A percentile compares a stretch with the other conserved stretches of the same genome.
Conservation (phyloP, 1,140 invertebrate genomes). For the Penaeus chinensis region DNA sequence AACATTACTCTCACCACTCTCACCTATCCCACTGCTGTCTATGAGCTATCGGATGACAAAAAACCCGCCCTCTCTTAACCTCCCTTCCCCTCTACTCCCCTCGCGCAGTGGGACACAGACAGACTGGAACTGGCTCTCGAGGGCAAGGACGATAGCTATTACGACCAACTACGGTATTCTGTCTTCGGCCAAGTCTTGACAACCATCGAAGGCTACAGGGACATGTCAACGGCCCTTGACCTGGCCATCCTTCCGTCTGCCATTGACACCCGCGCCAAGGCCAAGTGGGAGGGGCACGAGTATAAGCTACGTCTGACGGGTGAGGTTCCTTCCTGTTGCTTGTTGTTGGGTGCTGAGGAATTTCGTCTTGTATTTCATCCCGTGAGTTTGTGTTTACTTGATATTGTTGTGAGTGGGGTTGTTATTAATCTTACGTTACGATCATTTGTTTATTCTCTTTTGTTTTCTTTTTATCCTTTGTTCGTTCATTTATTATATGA, state of each 20-base stretch:
- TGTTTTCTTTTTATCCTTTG: too few species aligned
- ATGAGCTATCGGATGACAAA: too few species aligned
- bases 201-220: constrained; percentile 63
- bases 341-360: background rate
- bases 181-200: constrained; percentile 62
- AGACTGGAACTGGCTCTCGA: constrained; percentile 60
- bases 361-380: background rate
- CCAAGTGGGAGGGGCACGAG: constrained; percentile 56
- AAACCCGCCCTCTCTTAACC: too few species aligned
- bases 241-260: constrained; percentile 23
- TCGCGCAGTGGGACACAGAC: constrained; percentile 56
- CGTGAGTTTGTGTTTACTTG: background rate
- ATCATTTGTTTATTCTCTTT: too few species aligned
- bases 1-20: too few species aligned
- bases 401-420: too few species aligned
- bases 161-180: constrained; percentile 59
- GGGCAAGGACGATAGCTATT: constrained; percentile 63
- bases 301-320: constrained; percentile 46
- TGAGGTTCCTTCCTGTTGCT: background rate
- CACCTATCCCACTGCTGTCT: too few species aligned
- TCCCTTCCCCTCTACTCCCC: too few species aligned
- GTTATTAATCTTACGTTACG: too few species aligned
- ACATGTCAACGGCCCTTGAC: constrained; percentile 51
- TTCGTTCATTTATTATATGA: too few species aligned
- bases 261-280: constrained; percentile 46